phyloP scores from a whole-genome alignment of 92 coral and sea anemone species.

The Palythoa grandiflora region DNA sequence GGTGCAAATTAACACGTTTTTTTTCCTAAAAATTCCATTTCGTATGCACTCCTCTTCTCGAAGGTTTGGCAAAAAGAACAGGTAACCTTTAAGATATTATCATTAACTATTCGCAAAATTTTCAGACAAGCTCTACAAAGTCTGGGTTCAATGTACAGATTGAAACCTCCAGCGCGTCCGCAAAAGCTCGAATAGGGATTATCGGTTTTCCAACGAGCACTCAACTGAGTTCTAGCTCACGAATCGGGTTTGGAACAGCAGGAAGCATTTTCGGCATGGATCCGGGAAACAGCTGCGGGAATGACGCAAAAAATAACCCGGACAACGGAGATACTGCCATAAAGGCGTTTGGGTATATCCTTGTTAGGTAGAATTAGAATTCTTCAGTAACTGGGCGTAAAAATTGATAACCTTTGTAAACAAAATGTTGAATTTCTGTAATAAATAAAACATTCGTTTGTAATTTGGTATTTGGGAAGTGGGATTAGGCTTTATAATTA shows the following conservation, averaged over 20 bases:
- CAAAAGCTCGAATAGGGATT: slow-evolving; percentile 83
- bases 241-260: slow-evolving; percentile 83
- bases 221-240: slow-evolving; percentile 28
- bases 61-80: no score
- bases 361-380: slow-evolving; percentile 31
- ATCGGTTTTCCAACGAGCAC: slow-evolving; percentile 41
- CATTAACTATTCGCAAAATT: not conserved
- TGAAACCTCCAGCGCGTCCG: not conserved
- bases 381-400: no score
- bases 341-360: slow-evolving; percentile 78
- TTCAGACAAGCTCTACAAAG: slow-evolving; percentile 11
- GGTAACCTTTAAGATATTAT: no score
- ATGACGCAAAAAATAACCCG: slow-evolving; percentile 54
- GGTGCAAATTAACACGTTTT: no score
- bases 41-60: no score
- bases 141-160: slow-evolving; percentile 20
- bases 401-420: no score
- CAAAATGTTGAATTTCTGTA: no score
- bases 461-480: no score
- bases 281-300: slow-evolving; percentile 71
- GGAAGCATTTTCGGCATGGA: slow-evolving; percentile 56
- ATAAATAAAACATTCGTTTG: no score
- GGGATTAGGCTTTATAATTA: no score
- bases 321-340: not conserved
- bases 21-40: no score